Percentiles rank a stretch among this genome's conserved stretches.
These are phyloP conservation scores for Melolontha melolontha DNA, from an alignment of 2,888 invertebrate genomes.

Conservation along the genomic window DNA sequence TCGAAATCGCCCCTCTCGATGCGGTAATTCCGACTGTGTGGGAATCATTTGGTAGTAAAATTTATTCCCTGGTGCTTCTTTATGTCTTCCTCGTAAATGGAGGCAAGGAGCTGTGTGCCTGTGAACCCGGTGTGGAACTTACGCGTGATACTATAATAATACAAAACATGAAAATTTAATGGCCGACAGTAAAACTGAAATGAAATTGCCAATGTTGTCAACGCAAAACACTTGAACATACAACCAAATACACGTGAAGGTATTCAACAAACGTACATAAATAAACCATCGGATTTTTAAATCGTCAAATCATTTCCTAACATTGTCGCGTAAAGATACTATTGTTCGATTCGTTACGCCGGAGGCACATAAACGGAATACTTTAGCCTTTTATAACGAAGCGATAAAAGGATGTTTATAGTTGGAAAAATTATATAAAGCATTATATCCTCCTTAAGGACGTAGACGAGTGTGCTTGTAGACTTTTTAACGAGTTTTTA, in stretches of 20 bases:
- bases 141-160: constrained; percentile 33
- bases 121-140: not conserved
- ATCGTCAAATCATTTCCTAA: too few species aligned
- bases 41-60: constrained; percentile 42
- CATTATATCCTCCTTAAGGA: not conserved
- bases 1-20: constrained; percentile 7
- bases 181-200: constrained; percentile 13
- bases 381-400: not conserved
- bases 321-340: not conserved
- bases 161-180: constrained; percentile 39
- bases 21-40: constrained; percentile 15
- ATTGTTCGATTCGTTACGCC: constrained; percentile 1
- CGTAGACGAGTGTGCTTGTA: not conserved
- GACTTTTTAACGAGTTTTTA: constrained; percentile 9
- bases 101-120: not conserved
- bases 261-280: too few species aligned
- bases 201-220: constrained; percentile 10
- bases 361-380: not conserved
- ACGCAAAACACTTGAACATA: not conserved
- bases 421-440: constrained; percentile 6
- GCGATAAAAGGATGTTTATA: not conserved
- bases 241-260: not conserved
- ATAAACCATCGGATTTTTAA: too few species aligned
- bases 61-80: constrained; percentile 35
- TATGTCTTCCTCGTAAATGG: constrained; percentile 20